These are phyloP conservation scores for Rhinoptilus africanus DNA, from an alignment of 2,113 vertebrate genomes.

Conservation along the genomic window DNA sequence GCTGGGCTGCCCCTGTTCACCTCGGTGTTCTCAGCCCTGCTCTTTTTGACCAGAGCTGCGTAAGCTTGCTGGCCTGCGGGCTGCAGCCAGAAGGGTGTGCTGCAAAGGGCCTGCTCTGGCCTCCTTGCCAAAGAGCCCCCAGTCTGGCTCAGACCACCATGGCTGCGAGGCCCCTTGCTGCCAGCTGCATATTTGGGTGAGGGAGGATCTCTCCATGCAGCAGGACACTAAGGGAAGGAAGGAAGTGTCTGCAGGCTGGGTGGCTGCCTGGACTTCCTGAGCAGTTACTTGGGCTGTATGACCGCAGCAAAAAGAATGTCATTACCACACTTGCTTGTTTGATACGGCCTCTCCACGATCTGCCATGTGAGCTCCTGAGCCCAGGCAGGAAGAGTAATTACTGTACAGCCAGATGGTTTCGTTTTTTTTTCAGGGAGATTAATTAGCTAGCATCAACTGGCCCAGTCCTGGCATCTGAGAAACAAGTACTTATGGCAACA, in stretches of 20 bases:
- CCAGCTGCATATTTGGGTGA: not conserved
- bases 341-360: not conserved
- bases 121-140: not conserved
- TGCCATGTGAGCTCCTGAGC: not conserved
- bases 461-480: not conserved
- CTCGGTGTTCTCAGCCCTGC: not conserved
- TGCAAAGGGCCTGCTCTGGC: not conserved
- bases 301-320: not conserved
- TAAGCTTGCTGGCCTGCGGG: not conserved
- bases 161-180: not conserved
- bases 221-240: not conserved
- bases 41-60: not conserved
- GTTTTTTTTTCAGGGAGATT: not conserved
- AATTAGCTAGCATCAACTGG: not conserved
- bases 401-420: conserved; percentile 14
- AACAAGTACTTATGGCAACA: not conserved
- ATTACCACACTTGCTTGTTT: not conserved
- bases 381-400: not conserved
- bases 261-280: not conserved
- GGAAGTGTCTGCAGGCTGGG: not conserved
- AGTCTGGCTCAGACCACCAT: not conserved
- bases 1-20: not conserved
- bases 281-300: not conserved
- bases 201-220: not conserved
- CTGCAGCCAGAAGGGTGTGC: not conserved